These are phyloP conservation scores for Metridium senile DNA, from an alignment of 92 coral and sea anemone species.

Conservation along the genomic window DNA sequence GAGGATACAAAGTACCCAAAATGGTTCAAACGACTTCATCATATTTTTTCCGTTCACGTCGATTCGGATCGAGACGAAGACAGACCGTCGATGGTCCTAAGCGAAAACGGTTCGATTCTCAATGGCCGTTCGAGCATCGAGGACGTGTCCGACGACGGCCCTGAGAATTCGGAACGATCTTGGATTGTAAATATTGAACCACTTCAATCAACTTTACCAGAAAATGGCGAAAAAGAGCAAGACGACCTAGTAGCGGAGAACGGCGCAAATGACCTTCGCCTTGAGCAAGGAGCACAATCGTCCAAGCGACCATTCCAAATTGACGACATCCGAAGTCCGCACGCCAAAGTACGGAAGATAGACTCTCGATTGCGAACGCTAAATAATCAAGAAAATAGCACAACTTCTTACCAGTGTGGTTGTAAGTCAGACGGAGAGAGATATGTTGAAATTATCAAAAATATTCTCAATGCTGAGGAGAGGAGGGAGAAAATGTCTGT, in stretches of 20 bases:
- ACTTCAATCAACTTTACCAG: not conserved
- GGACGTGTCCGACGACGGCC: not conserved
- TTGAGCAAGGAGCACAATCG: not conserved
- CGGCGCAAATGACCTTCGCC: not conserved
- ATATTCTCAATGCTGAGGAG: conserved; percentile 30
- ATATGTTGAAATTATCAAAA: conserved; percentile 27
- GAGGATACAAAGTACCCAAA: conserved; percentile 11
- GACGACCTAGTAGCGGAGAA: not conserved
- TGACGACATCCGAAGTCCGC: not conserved
- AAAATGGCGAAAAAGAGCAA: not conserved
- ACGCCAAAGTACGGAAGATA: not conserved
- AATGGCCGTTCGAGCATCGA: conserved; percentile 9
- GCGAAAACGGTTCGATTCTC: conserved; percentile 18
- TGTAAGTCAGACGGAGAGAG: not conserved
- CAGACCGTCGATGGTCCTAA: conserved; percentile 26
- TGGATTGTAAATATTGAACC: conserved; percentile 9
- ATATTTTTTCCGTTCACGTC: conserved; percentile 8
- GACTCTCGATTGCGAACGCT: not conserved
- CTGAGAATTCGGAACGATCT: not conserved
- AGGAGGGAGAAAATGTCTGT: conserved; percentile 30
- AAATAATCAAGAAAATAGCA: not conserved
- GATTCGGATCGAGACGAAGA: conserved; percentile 1
- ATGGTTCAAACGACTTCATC: conserved; percentile 28
- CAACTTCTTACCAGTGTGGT: not conserved
- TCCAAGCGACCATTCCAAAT: not conserved